Evolutionary conservation across 2,113 vertebrate genomes (phyloP), one percentile per base, ranked within the genome.

Genomic region (Catharus bicknelli): DNA sequence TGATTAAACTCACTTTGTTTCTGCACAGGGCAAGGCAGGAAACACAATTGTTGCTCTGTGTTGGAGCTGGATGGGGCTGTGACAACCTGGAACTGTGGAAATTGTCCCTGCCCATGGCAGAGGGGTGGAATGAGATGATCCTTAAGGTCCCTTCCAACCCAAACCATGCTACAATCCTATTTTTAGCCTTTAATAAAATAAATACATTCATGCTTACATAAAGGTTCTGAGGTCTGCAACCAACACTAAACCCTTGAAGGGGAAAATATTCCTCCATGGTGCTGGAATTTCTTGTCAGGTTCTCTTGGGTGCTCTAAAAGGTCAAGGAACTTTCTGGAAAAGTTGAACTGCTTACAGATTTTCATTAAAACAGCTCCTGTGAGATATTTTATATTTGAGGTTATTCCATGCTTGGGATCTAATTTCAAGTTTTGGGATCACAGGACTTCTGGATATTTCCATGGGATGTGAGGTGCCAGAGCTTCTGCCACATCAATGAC

Each of bases 401-500:
- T 9, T 12, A 25, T 42, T 75, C 34, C 29, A 13, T 18, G 32
- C 4, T 27, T 17, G 29, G 45, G 30, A 50, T 50, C 9, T 23
- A 20, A 29, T 68, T 64, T 48, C 21, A 55, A 7, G 8, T 7
- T n/a, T 25, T 3, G 9, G 32, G 27, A 16, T 48, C 19, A n/a
- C 23, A 59, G 34, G 18, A 25, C 36, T 59, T 17, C 3, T 30
- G 45, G 14, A 3, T 84, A 73, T 90, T 11, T 4, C 25, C 3
- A 2, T 6, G 12, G 53, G 11, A 11, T 19, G 0, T 8, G 43
- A 67, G 5, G 27, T 42, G 11, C 22, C 14, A 50, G 20, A 55
- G 3, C 10, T 42, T 63, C 67, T 68, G 5, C 45, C 75, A 2
- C 23, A 21, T 4, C 1, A 1, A 0, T 50, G 38, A 18, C 13